Conservation (phyloP, 2,113 vertebrate genomes). For the Channa argus region DNA sequence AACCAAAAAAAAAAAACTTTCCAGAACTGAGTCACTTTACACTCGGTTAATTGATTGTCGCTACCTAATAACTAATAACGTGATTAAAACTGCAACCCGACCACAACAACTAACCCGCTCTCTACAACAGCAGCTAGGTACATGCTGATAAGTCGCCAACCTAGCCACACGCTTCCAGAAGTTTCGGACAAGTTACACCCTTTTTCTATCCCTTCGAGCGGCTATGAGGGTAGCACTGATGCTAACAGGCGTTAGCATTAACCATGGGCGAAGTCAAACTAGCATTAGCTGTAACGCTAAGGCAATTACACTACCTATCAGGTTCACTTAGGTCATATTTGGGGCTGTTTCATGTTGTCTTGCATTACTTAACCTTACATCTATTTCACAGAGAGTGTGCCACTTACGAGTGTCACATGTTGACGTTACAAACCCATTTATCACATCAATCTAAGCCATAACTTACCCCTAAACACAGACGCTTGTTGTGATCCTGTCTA, state of each 20-base stretch:
- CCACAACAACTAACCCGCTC: no score
- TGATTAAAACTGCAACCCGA: no score
- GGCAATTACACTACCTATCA: neutral
- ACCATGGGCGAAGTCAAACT: slow-evolving; percentile 19
- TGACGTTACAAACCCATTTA: neutral
- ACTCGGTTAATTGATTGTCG: no score
- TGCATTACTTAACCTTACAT: neutral
- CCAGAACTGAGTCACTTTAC: no score
- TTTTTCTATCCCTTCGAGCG: neutral
- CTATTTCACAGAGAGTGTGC: no score
- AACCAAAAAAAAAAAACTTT: no score
- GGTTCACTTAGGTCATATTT: neutral
- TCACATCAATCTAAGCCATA: neutral
- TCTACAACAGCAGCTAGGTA: no score
- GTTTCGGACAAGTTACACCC: slow-evolving; percentile 62
- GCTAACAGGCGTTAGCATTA: slow-evolving; percentile 30
- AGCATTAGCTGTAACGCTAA: slow-evolving; percentile 42
- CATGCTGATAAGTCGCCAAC: neutral
- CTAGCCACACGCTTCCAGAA: slow-evolving; percentile 59
- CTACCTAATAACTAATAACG: no score
- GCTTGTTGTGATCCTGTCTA: slow-evolving; percentile 46
- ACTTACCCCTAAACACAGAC: slow-evolving; percentile 34
- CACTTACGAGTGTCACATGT: neutral
- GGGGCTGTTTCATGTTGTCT: no score
- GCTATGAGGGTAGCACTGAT: slow-evolving; percentile 42